These are phyloP conservation scores for Vultur gryphus DNA, from an alignment of 2,797 vertebrate species.

Conservation along the genomic window DNA sequence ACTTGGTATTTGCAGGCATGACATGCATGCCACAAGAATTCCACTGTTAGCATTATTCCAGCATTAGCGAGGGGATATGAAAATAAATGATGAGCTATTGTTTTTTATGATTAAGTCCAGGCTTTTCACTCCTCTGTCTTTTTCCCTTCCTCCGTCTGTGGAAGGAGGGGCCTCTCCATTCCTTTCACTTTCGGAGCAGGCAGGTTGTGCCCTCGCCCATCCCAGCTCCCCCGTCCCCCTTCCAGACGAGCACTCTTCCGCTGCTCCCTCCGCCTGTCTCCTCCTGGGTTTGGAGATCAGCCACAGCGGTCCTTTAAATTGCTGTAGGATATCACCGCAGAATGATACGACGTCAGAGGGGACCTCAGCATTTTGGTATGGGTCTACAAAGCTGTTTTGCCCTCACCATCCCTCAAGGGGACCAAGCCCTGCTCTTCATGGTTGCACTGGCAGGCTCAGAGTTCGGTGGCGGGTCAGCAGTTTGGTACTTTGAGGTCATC, in stretches of 20 bases:
- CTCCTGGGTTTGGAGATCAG: neutral
- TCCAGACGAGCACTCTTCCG: neutral
- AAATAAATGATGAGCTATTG: slow-evolving; percentile 63
- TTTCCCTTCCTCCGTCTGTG: neutral
- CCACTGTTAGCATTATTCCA: slow-evolving; percentile 57
- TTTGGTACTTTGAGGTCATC: neutral
- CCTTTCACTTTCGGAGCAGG: neutral
- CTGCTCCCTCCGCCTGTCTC: neutral
- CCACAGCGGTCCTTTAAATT: neutral
- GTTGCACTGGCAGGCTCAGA: neutral
- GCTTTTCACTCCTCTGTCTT: neutral
- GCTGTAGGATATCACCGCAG: neutral
- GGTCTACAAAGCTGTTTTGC: neutral
- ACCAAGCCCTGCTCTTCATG: neutral
- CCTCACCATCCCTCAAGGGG: neutral
- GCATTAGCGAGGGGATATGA: slow-evolving; percentile 50
- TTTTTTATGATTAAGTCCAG: slow-evolving; percentile 55
- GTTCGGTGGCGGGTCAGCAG: fast-evolving
- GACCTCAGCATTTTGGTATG: neutral
- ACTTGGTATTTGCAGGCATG: slow-evolving; percentile 63
- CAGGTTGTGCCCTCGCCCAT: neutral
- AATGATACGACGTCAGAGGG: neutral
- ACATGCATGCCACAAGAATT: slow-evolving; percentile 60
- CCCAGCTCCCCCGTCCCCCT: neutral
- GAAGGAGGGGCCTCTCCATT: neutral